Base-by-base conservation (phyloP, 1,140 invertebrate genomes). In the Nixonia krombeini region DNA sequence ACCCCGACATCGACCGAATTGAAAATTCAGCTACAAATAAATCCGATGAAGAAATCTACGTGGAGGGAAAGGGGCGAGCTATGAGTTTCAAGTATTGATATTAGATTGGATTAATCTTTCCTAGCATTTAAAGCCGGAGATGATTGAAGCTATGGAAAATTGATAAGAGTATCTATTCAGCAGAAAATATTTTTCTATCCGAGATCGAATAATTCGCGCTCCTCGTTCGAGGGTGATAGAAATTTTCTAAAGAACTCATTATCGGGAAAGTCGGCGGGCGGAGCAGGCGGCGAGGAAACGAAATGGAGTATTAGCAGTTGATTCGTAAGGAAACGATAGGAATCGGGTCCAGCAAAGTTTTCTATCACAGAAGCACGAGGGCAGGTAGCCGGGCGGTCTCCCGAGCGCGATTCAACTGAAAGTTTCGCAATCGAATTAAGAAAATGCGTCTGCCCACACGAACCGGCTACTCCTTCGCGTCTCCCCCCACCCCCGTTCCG, bases 161-260 rank as follows among this genome's bases (percentile, higher is more conserved):
- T 23, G 4, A 31, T 29, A 28, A 23, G 28, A 8, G 44, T 12
- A 16, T 41, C 4, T 15, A 9, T 46, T 33, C 29, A 18, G 58
- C 51, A 46, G 46, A 78, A 77, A 76, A 72, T 74, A 72, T 77
- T 77, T 77, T 73, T 66, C 66, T 58, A 67, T 41, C 35, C 64
- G 57, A 40, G 52, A 55, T 52, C 47, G 58, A 76, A 73, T 75
- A 70, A 72, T 72, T 73, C 76, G 49, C 63, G 38, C 40, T 57
- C 50, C 58, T 69, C 70, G 69, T 40, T 47, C 42, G 35, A 13
- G 41, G 58, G 45, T 59, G 65, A 79, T 72, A 68, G 73, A 73
- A 76, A 76, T 67, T 71, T 71, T 68, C 53, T 63, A 71, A 71
- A 64, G 63, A 68, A 62, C 64, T 71, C 69, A 71, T 71, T 71